phyloP scores from a whole-genome alignment of 2,888 invertebrate species.

The Plusia festucae region DNA sequence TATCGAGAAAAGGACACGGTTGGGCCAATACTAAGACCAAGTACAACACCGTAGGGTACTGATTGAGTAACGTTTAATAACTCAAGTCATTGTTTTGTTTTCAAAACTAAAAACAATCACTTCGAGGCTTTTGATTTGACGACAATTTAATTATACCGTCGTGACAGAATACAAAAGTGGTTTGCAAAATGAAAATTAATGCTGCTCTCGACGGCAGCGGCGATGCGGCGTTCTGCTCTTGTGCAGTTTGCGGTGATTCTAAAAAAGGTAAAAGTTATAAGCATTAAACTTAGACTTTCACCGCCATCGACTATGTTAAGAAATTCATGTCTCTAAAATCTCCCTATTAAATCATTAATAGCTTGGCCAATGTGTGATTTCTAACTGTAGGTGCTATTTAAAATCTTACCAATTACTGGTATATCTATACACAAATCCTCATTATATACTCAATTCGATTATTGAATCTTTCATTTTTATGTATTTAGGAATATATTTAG shows the following conservation, averaged over 20 bases:
- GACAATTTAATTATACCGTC: constrained; percentile 51
- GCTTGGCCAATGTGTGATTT: background rate
- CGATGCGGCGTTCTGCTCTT: background rate
- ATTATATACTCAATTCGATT: too few relatives aligned
- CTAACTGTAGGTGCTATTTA: too few relatives aligned
- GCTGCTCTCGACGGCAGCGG: background rate
- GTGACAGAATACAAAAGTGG: constrained; percentile 45
- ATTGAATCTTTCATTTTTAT: too few relatives aligned
- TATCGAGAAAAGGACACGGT: background rate
- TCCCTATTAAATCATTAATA: too few relatives aligned
- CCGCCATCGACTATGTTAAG: too few relatives aligned
- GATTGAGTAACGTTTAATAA: constrained; percentile 44
- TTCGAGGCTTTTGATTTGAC: constrained; percentile 33
- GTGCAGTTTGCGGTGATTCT: background rate
- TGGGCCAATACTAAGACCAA: constrained; percentile 12
- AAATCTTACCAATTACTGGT: too few relatives aligned
- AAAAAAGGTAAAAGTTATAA: constrained; percentile 15
- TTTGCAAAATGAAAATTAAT: constrained; percentile 41
- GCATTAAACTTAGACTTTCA: too few relatives aligned
- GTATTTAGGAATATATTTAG: too few relatives aligned
- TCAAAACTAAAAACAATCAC: constrained; percentile 34
- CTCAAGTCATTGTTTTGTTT: constrained; percentile 13
- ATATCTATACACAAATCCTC: too few relatives aligned
- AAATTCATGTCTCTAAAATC: background rate
- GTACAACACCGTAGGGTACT: constrained; percentile 21